Evolutionary conservation across 2,888 invertebrate genomes (phyloP).

Genomic region (Orchesellides sinensis): DNA sequence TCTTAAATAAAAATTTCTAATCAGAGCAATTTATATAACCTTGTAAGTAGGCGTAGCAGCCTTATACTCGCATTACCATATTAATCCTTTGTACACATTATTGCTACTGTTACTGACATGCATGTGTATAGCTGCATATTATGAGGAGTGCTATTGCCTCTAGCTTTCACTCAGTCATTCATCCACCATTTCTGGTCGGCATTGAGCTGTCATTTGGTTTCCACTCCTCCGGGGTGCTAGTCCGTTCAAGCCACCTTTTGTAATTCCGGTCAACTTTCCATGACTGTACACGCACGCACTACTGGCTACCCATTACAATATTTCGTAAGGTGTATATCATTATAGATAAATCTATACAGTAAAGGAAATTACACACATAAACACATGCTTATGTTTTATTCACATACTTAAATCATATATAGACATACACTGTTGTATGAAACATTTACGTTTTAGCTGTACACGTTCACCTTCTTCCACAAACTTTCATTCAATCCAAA

Average conservation of each 20-base stretch:
- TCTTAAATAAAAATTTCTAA: background rate
- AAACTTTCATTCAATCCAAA: no score
- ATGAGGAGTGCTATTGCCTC: background rate
- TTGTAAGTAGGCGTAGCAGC: background rate
- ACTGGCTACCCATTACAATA: no score
- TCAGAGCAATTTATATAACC: background rate
- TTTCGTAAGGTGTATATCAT: background rate
- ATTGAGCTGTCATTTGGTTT: constrained; percentile 55
- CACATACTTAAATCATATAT: no score
- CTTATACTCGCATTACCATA: background rate
- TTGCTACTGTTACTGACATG: background rate
- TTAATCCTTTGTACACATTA: background rate
- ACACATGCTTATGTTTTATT: background rate
- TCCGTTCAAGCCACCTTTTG: constrained; percentile 43
- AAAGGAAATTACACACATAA: background rate
- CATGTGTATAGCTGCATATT: background rate
- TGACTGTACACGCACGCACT: constrained; percentile 12
- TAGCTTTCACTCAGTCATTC: background rate
- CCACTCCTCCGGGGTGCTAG: constrained; percentile 34
- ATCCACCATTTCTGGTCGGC: constrained; percentile 20
- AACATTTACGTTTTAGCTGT: no score
- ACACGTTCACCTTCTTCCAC: no score
- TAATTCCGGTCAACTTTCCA: constrained; percentile 41
- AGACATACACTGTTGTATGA: no score
- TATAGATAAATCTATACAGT: no score